Evolutionary conservation across 2,797 vertebrate genomes (phyloP).

Genomic region (Mormyrops boulengeri): DNA sequence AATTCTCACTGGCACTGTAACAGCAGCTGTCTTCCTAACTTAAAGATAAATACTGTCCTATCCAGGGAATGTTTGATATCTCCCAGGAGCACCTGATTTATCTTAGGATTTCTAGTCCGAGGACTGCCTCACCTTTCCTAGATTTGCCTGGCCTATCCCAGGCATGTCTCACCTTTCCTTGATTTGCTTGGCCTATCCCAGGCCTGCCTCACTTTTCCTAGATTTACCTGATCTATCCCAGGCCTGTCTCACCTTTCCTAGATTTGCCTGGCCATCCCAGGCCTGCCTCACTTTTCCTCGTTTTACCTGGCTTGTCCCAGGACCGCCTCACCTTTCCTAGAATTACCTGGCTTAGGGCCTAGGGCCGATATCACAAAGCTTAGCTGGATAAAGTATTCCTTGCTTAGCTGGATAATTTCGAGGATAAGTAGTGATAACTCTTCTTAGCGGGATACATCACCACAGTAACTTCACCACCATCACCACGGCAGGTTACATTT

Average conservation of each 20-base stretch:
- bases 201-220: not conserved
- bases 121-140: not conserved
- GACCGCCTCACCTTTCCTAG: not conserved
- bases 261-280: not conserved
- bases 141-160: not conserved
- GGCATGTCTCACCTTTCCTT: not conserved
- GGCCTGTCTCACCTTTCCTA: not conserved
- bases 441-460: not conserved
- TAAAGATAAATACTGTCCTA: not conserved
- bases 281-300: not conserved
- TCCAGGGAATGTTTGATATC: not conserved
- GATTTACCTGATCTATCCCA: not conserved
- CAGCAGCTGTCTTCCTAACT: not conserved
- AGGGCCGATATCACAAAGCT: not conserved
- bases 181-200: not conserved
- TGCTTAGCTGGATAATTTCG: not conserved
- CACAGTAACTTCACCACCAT: not conserved
- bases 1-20: not conserved
- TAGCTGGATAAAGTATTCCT: not conserved
- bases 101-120: not conserved
- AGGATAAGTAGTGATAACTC: not conserved
- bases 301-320: not conserved
- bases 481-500: not conserved
- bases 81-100: not conserved
- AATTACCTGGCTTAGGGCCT: not conserved